A percentile compares a stretch with the other conserved stretches of the same genome.
phyloP scores from a whole-genome alignment of 1,140 invertebrate genomes.

The Drosophila biarmipes region DNA sequence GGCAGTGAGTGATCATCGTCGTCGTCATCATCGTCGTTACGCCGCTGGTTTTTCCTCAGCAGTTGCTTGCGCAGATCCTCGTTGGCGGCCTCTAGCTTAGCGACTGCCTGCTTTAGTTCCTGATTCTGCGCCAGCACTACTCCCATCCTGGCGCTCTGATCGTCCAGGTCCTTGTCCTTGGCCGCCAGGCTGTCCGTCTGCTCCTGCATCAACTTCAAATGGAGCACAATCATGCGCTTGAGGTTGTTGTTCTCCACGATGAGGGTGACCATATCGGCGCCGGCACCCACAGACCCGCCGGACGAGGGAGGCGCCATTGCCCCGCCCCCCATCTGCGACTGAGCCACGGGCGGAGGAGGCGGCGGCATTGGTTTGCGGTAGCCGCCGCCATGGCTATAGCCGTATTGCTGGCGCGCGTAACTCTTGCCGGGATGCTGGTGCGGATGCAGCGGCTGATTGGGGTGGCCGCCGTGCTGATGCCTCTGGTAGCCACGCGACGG shows the following conservation, averaged over 20 bases:
- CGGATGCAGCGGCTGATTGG: slow-evolving; percentile 1
- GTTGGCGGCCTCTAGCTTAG: slow-evolving; percentile 43
- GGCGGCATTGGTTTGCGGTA: slow-evolving; percentile 41
- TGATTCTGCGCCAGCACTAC: slow-evolving; percentile 51
- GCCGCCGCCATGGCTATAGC: slow-evolving; percentile 17
- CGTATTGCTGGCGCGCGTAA: slow-evolving; percentile 35
- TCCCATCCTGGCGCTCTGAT: slow-evolving; percentile 44
- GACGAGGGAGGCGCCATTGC: slow-evolving; percentile 33
- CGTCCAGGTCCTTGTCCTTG: slow-evolving; percentile 88
- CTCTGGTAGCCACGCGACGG: slow-evolving; percentile 20
- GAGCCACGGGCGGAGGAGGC: neutral
- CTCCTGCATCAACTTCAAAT: slow-evolving; percentile 90
- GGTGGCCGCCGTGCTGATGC: slow-evolving; percentile 2
- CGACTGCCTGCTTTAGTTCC: slow-evolving; percentile 48
- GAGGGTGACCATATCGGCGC: slow-evolving; percentile 56
- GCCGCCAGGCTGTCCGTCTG: slow-evolving; percentile 89
- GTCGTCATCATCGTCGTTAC: slow-evolving; percentile 16
- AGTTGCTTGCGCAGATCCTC: slow-evolving; percentile 57
- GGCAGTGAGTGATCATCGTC: slow-evolving; percentile 48
- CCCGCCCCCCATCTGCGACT: neutral
- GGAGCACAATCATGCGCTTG: slow-evolving; percentile 86
- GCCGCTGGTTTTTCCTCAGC: slow-evolving; percentile 39
- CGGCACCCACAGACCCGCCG: slow-evolving; percentile 3
- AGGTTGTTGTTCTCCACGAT: slow-evolving; percentile 72
- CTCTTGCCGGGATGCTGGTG: slow-evolving; percentile 31